These are phyloP conservation scores for Andrena flavipes DNA, from an alignment of 2,888 invertebrate genomes.

Conservation along the genomic window DNA sequence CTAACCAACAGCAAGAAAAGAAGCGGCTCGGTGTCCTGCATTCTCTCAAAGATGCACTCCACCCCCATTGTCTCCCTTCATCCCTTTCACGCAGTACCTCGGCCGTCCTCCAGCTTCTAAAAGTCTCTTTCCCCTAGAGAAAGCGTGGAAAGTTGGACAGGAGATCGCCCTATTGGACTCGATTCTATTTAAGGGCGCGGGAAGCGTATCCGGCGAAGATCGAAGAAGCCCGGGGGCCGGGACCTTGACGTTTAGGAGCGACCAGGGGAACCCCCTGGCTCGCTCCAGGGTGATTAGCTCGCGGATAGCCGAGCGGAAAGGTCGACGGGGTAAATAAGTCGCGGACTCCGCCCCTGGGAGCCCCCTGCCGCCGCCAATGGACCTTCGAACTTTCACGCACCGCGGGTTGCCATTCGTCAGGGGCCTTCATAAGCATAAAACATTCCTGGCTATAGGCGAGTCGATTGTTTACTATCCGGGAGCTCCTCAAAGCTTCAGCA, in stretches of 20 bases:
- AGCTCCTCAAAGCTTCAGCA: too few species aligned
- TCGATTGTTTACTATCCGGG: too few species aligned
- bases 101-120: neutral
- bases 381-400: conserved; percentile 37
- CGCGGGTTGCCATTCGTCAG: neutral
- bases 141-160: conserved; percentile 35
- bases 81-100: neutral
- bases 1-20: too few species aligned
- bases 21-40: neutral
- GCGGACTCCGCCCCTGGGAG: neutral
- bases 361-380: neutral
- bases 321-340: conserved; percentile 16
- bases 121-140: conserved; percentile 40
- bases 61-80: conserved; percentile 27
- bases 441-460: too few species aligned
- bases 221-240: conserved; percentile 40
- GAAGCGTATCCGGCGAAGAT: conserved; percentile 27
- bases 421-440: neutral
- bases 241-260: conserved; percentile 47
- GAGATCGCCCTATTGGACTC: conserved; percentile 44
- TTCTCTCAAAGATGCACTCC: conserved; percentile 7
- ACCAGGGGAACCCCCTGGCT: conserved; percentile 15
- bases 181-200: conserved; percentile 48
- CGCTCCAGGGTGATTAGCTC: neutral
- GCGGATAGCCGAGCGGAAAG: neutral